phyloP scores from a whole-genome alignment of 2,888 invertebrate genomes.

The Hofmannophila pseudospretella region DNA sequence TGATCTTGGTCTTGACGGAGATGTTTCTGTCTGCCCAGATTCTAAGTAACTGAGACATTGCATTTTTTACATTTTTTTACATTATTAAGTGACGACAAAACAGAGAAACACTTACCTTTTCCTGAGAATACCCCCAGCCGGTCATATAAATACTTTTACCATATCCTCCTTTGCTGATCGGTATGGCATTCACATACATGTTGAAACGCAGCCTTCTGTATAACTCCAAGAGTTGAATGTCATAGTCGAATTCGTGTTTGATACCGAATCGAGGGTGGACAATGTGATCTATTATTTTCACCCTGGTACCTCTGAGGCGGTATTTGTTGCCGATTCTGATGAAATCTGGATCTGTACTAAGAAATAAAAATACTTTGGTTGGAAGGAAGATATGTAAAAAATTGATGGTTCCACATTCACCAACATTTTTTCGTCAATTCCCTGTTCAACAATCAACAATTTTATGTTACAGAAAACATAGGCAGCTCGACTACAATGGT shows the following conservation, averaged over 20 bases:
- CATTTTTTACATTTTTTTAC: too few relatives aligned
- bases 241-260: conserved; percentile 47
- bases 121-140: conserved; percentile 56
- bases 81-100: too few relatives aligned
- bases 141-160: conserved; percentile 31
- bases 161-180: conserved; percentile 25
- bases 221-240: conserved; percentile 42
- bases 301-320: conserved; percentile 29
- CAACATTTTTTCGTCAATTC: too few relatives aligned
- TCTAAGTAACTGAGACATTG: too few relatives aligned
- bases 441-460: too few relatives aligned
- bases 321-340: conserved; percentile 42
- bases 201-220: conserved; percentile 26
- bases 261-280: conserved; percentile 41
- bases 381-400: too few relatives aligned
- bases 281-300: conserved; percentile 31
- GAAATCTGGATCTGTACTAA: conserved; percentile 20
- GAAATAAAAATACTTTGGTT: conserved; percentile 9
- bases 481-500: too few relatives aligned
- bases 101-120: conserved; percentile 32
- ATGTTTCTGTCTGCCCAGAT: too few relatives aligned
- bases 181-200: conserved; percentile 25
- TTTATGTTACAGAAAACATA: too few relatives aligned
- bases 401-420: too few relatives aligned
- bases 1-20: too few relatives aligned